Conservation (phyloP, 2,113 vertebrate genomes). For the Diphyllodes magnificus region DNA sequence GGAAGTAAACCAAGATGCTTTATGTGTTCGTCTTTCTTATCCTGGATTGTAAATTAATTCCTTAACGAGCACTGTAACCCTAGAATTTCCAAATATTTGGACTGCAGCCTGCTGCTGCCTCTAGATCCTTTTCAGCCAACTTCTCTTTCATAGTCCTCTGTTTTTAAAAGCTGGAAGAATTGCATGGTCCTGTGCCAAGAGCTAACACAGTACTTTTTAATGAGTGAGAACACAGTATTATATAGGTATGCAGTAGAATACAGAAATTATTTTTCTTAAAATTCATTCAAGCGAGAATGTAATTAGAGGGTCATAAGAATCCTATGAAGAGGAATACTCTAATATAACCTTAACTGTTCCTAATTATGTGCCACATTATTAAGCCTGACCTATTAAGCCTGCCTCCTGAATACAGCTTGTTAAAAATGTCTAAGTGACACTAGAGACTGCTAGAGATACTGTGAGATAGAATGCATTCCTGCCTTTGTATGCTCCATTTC, state of each 20-base stretch:
- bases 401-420: background rate
- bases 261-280: slow-evolving; percentile 37
- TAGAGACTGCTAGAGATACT: background rate
- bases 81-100: background rate
- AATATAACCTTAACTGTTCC: slow-evolving; percentile 22
- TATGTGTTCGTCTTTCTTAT: background rate
- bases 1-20: background rate
- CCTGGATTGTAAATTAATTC: background rate
- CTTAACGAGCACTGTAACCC: background rate
- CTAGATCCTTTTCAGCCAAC: background rate
- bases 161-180: background rate
- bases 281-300: slow-evolving; percentile 23
- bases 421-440: background rate
- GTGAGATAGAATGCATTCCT: background rate
- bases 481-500: background rate
- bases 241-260: background rate
- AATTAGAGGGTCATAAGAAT: slow-evolving; percentile 24
- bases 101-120: background rate
- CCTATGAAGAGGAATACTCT: background rate
- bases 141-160: background rate
- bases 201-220: background rate
- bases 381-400: slow-evolving; percentile 26
- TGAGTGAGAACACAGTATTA: background rate
- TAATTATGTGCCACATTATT: slow-evolving; percentile 19
- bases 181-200: background rate